phyloP scores from a whole-genome alignment of 1,140 invertebrate species.

The Procambarus virginalis region DNA sequence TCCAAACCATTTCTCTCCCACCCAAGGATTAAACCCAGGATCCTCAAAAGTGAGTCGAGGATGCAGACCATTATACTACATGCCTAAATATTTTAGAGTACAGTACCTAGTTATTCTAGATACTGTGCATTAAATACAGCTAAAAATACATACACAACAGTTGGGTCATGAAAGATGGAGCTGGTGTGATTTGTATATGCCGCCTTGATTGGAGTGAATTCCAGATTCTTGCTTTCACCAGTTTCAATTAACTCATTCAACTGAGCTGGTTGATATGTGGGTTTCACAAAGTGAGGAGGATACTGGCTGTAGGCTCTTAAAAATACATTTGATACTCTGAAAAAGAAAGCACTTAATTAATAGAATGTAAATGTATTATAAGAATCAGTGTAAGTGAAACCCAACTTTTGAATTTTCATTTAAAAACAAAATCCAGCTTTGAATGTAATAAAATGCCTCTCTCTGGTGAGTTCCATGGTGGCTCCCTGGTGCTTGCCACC shows the following conservation, averaged over 20 bases:
- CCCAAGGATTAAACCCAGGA: too few relatives aligned
- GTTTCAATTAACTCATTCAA: constrained; percentile 12
- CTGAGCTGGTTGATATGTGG: constrained; percentile 17
- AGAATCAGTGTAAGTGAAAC: neutral
- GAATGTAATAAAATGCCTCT: too few relatives aligned
- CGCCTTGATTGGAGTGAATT: constrained; percentile 30
- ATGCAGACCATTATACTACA: neutral
- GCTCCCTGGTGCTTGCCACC: too few relatives aligned
- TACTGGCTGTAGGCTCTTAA: constrained; percentile 32
- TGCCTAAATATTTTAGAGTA: neutral
- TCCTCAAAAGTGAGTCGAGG: too few relatives aligned
- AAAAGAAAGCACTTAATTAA: neutral
- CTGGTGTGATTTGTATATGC: constrained; percentile 44
- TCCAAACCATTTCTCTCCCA: too few relatives aligned
- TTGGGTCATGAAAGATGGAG: constrained; percentile 44
- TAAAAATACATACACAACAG: constrained; percentile 27
- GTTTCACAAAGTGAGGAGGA: constrained; percentile 26
- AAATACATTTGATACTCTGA: neutral
- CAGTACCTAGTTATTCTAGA: neutral
- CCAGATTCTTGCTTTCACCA: constrained; percentile 2
- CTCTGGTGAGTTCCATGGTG: too few relatives aligned
- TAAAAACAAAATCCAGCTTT: too few relatives aligned
- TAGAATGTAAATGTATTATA: neutral
- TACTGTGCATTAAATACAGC: neutral
- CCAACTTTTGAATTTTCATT: too few relatives aligned